Evolutionary conservation across 2,113 vertebrate species (phyloP).

Genomic region (Emydocephalus ijimae): DNA sequence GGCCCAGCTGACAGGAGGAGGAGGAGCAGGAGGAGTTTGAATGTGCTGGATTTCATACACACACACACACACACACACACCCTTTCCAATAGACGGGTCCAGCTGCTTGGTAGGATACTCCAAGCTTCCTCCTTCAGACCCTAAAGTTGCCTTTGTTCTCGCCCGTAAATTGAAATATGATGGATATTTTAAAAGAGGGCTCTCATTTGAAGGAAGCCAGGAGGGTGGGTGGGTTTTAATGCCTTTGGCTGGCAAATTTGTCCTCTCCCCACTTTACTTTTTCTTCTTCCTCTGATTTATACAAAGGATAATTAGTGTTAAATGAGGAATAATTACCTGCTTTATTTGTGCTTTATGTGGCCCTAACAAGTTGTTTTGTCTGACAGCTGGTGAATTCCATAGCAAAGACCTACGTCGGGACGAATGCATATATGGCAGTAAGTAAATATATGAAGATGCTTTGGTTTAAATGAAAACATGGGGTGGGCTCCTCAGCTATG

Average conservation of each 20-base stretch:
- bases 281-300: constrained; percentile 77
- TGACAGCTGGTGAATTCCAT: constrained; percentile 98
- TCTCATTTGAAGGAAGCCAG: constrained; percentile 59
- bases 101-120: constrained; percentile 40
- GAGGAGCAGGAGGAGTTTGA: not conserved
- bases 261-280: constrained; percentile 62
- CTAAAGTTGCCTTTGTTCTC: constrained; percentile 69
- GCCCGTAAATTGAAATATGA: constrained; percentile 67
- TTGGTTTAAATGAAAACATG: not conserved
- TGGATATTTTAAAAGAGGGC: constrained; percentile 69
- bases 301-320: constrained; percentile 72
- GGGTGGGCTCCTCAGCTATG: not conserved
- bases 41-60: constrained; percentile 45
- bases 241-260: constrained; percentile 72
- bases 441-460: constrained; percentile 72
- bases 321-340: constrained; percentile 84
- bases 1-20: constrained; percentile 63
- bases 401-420: constrained; percentile 98
- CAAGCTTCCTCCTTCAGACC: constrained; percentile 59
- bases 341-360: constrained; percentile 81
- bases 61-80: constrained; percentile 45
- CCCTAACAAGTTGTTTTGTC: constrained; percentile 78
- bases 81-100: constrained; percentile 58
- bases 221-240: constrained; percentile 77
- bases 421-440: constrained; percentile 98